A percentile compares a stretch with the other conserved stretches of the same genome.
phyloP scores from a whole-genome alignment of 2,113 vertebrate genomes.

The Odobenus rosmarus region DNA sequence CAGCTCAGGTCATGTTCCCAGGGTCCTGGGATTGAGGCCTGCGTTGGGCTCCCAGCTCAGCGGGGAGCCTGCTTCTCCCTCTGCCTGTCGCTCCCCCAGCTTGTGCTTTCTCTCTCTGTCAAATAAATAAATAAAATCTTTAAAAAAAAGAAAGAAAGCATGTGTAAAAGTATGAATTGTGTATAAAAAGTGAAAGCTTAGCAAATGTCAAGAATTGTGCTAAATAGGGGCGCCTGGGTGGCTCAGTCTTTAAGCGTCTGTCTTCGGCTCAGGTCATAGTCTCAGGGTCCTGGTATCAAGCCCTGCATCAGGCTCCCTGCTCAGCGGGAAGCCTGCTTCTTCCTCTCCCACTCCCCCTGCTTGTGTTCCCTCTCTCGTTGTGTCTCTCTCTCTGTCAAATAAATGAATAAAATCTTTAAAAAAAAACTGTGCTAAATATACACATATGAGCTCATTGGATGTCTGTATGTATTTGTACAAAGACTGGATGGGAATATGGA shows the following conservation, averaged over 20 bases:
- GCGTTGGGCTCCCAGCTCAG: not conserved
- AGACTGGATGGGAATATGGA: not conserved
- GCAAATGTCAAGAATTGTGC: not conserved
- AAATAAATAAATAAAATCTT: not conserved
- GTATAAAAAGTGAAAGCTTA: not conserved
- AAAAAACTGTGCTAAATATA: not conserved
- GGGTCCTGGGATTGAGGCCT: not conserved
- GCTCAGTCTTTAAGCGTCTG: too few relatives aligned
- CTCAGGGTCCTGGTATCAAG: too few relatives aligned
- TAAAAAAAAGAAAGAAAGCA: not conserved
- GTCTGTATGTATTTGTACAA: not conserved
- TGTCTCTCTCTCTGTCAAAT: too few relatives aligned
- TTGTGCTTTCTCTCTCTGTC: not conserved
- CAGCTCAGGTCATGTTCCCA: not conserved
- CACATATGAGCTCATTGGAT: not conserved
- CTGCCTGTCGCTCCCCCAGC: not conserved
- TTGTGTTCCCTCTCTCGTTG: too few relatives aligned
- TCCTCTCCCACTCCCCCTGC: too few relatives aligned
- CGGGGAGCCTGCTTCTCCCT: not conserved
- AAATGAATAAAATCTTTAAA: too few relatives aligned
- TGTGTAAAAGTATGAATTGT: slow-evolving; percentile 2
- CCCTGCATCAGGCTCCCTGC: too few relatives aligned
- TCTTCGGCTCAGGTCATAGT: too few relatives aligned
- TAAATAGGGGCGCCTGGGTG: not conserved
- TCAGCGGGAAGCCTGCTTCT: too few relatives aligned